A percentile compares a stretch with the other conserved stretches of the same genome.
Evolutionary conservation across 2,113 vertebrate species (phyloP).

Genomic region (Pogonocichla stellata): DNA sequence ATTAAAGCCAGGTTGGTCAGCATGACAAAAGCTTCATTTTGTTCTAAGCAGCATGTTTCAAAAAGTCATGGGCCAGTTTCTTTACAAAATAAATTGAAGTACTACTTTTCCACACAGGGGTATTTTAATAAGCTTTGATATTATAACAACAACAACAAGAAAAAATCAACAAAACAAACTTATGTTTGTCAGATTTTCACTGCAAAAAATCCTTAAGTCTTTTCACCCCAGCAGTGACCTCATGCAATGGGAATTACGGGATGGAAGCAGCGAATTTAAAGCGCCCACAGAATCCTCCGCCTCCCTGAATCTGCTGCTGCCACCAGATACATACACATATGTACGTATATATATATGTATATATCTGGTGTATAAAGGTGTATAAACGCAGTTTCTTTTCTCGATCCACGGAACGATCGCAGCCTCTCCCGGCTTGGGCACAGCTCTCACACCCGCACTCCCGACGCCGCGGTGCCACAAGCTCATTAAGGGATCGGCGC

Average conservation of each 20-base stretch:
- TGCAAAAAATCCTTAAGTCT: fast-evolving
- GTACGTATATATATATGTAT: no score
- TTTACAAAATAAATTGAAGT: background rate
- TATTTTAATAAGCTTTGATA: background rate
- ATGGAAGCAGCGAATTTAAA: background rate
- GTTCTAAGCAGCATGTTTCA: background rate
- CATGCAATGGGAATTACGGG: fast-evolving
- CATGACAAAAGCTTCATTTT: background rate
- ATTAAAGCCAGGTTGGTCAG: background rate
- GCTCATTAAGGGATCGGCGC: background rate
- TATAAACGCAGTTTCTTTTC: fast-evolving
- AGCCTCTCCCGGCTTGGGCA: background rate
- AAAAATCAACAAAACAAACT: no score
- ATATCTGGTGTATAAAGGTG: no score
- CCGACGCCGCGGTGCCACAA: background rate
- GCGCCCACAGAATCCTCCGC: no score
- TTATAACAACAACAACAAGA: no score
- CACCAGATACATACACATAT: background rate
- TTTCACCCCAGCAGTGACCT: no score
- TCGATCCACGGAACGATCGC: fast-evolving
- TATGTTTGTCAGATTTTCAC: background rate
- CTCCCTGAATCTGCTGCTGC: background rate
- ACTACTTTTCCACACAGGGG: background rate
- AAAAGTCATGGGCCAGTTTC: background rate
- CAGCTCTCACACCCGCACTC: fast-evolving